These are phyloP conservation scores for Chrysina gloriosa DNA, from an alignment of 2,888 invertebrate species.

Conservation along the genomic window DNA sequence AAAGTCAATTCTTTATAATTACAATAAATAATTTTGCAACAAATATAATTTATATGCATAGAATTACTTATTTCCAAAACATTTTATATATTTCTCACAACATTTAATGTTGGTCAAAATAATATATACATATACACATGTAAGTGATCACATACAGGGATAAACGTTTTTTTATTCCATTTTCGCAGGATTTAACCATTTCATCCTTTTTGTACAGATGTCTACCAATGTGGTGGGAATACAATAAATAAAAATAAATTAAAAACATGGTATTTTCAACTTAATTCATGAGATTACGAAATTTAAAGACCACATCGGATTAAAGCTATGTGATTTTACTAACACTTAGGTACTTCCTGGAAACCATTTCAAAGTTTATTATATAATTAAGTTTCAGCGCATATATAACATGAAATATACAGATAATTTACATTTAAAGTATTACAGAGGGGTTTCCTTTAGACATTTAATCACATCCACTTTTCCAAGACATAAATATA, in stretches of 20 bases:
- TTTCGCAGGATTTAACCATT: neutral
- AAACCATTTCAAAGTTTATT: neutral
- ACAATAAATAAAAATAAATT: no score
- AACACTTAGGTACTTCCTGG: neutral
- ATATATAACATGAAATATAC: neutral
- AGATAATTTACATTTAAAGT: neutral
- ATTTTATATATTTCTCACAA: slow-evolving; percentile 15
- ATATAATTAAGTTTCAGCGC: neutral
- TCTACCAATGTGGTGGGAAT: no score
- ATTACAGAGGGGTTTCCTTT: neutral
- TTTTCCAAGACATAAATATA: neutral
- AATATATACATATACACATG: slow-evolving; percentile 23
- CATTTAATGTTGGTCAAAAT: slow-evolving; percentile 24
- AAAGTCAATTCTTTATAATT: neutral
- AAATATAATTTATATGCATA: slow-evolving; percentile 31
- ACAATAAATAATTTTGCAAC: slow-evolving; percentile 38
- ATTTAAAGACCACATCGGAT: neutral
- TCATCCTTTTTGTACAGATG: no score
- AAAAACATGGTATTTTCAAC: no score
- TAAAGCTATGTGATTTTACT: neutral
- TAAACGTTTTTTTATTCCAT: neutral
- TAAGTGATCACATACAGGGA: slow-evolving; percentile 18
- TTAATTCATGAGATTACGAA: neutral
- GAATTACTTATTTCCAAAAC: slow-evolving; percentile 25
- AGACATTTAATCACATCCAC: neutral